Evolutionary conservation across 2,888 invertebrate genomes (phyloP), one percentile per base, ranked within the genome.

Genomic region (Drosophila parthenogenetica): DNA sequence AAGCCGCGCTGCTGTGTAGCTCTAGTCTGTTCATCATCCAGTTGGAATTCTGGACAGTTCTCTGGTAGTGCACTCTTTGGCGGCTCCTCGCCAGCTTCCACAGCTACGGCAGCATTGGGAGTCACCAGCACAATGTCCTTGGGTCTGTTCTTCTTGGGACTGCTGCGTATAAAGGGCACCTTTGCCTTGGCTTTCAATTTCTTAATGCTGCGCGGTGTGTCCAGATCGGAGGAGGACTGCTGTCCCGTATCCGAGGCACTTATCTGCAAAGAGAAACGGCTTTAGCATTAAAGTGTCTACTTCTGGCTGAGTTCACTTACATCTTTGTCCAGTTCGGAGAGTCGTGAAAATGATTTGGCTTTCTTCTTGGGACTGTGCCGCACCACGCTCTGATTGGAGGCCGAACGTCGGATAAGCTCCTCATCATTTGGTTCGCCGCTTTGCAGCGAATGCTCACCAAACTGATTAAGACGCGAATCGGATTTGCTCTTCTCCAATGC

Each of bases 401-500:
- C 95, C 90, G 79, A 93, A 92, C 90, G 93, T 91, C 77, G 94
- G 92, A 87, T 94, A 79, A 81, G 92, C 73, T 91, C 93, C 82
- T 89, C 93, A 16, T 89, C 89, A 43, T 89, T 77, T n/a, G 79
- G 59, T 16, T 88, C 74, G 86, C 83, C 22, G 29, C 66, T 29
- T 5, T 84, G 81, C 7, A 81, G 39, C 3, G 70, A 80, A 51
- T 77, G 79, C 2, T 86, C 89, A 67, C 87, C 88, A 62, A 90
- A 90, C 69, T 94, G 93, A 80, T 93, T 93, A 42, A 95, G 91
- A 86, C 94, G 94, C 17, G 95, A 95, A 88, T 95, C 95, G 0
- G 95, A 95, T 89, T 95, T 95, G 89, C 95, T 95, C 79, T 95
- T 95, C 87, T 95, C 95, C 58, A 93, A 89, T 8, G 92, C 88